Conservation (phyloP, 2,888 invertebrate genomes). For the Calameuta filiformis region DNA sequence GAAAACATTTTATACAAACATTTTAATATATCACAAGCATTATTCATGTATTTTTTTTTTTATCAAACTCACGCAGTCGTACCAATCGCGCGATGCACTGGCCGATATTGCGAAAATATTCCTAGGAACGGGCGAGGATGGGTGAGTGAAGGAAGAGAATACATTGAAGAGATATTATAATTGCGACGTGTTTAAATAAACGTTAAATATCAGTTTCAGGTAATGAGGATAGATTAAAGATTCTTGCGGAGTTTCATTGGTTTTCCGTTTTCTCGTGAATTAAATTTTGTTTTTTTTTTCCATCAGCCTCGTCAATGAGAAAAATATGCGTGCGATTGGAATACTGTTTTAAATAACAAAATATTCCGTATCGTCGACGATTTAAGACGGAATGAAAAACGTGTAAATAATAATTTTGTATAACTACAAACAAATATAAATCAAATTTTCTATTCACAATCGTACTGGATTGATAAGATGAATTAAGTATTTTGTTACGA, state of each 20-base stretch:
- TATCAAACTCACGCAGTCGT: neutral
- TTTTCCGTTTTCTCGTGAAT: neutral
- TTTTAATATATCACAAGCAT: constrained; percentile 50
- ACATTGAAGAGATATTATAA: neutral
- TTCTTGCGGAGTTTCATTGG: neutral
- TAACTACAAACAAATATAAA: neutral
- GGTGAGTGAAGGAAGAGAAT: neutral
- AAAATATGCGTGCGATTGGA: neutral
- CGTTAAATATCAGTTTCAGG: neutral
- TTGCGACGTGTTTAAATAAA: neutral
- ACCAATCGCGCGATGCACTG: neutral
- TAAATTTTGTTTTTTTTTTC: neutral
- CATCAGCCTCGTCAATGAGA: neutral
- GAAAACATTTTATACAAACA: constrained; percentile 55
- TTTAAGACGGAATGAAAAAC: neutral
- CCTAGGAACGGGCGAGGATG: neutral
- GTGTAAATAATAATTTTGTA: neutral
- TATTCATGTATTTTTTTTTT: constrained; percentile 32
- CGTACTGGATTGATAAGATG: neutral
- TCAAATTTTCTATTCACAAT: neutral
- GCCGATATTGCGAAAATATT: neutral
- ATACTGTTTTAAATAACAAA: neutral
- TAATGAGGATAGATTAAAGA: neutral
- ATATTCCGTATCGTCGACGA: neutral
- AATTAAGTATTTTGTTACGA: neutral